Base-by-base conservation (phyloP, 2,888 invertebrate species). In the Conistra vaccinii region DNA sequence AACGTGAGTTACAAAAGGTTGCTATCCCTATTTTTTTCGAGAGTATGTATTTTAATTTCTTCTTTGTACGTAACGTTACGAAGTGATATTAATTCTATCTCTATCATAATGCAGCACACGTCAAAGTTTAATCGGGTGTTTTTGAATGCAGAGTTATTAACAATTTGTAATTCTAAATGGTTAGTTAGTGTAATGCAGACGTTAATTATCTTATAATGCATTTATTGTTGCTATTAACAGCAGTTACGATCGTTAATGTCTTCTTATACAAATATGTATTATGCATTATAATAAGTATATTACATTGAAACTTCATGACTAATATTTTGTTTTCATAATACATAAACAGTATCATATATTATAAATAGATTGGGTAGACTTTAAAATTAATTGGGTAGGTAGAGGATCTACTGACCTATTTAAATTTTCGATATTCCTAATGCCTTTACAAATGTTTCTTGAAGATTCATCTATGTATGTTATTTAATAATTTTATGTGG, bases 1-100 rank as follows among this genome's bases (percentile, higher is more conserved):
- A 94, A 93, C 91, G 91, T 86, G 89, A 85, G 92, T 93, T 92
- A 90, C 91, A 90, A 92, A 91, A 91, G 88, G 79, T 89, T 88
- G 87, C 88, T 89, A 91, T 91, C 89, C 89, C 88, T 84, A 87
- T 85, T 84, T 80, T 87, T 87, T 42, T 42, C n/a, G n/a, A n/a
- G n/a, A n/a, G n/a, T n/a, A n/a, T n/a, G n/a, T n/a, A n/a, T 42
- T 14, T 35, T 35, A 35, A 74, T 81, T 74, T 51, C 48, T 65
- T 26, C 29, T 76, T 80, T 84, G 72, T 78, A 80, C 73, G 73
- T 69, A 72, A 69, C 9, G 7, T 42, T 14, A 39, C 3, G 3
- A 26, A 48, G 26, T 1, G 57, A 17, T 2, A 29, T n/a, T 68
- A 1, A 29, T n/a, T 68, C 3, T 17, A 17, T 32, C 29, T 29